phyloP scores from a whole-genome alignment of 1,140 invertebrate genomes.

The Drosophila ogumai region DNA sequence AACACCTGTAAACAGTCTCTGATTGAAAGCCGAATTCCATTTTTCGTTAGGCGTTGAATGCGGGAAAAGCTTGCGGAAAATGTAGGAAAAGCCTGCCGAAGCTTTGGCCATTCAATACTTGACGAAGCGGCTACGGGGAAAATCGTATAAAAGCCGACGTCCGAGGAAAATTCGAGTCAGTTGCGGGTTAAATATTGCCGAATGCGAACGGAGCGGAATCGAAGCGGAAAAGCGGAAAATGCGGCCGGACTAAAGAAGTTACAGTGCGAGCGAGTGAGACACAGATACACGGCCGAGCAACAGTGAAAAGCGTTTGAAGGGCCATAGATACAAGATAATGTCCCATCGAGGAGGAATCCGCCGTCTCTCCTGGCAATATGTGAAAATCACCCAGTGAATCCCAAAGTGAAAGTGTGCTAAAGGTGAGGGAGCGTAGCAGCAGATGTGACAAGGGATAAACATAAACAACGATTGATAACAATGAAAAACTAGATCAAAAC shows the following conservation, averaged over 20 bases:
- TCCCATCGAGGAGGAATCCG: slow-evolving; percentile 21
- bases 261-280: slow-evolving; percentile 43
- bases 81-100: slow-evolving; percentile 49
- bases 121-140: slow-evolving; percentile 61
- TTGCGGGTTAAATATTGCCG: slow-evolving; percentile 71
- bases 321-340: slow-evolving; percentile 42
- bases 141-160: slow-evolving; percentile 69
- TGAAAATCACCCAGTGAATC: slow-evolving; percentile 33
- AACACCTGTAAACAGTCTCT: slow-evolving; percentile 74
- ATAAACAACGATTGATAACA: slow-evolving; percentile 17
- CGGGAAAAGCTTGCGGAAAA: slow-evolving; percentile 61
- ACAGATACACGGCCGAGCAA: slow-evolving; percentile 38
- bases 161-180: slow-evolving; percentile 65
- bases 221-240: slow-evolving; percentile 30
- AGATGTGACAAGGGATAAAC: slow-evolving; percentile 17
- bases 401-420: slow-evolving; percentile 33
- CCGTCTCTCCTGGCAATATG: slow-evolving; percentile 20
- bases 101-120: slow-evolving; percentile 60
- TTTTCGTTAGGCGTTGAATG: slow-evolving; percentile 53
- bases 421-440: slow-evolving; percentile 24
- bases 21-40: slow-evolving; percentile 50
- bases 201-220: slow-evolving; percentile 34
- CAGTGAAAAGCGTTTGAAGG: slow-evolving; percentile 39
- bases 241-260: slow-evolving; percentile 11
- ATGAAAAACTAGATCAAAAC: slow-evolving; percentile 1